phyloP scores from a whole-genome alignment of 35 echinoderm and acorn worm genomes.

The Ptychodera flava region DNA sequence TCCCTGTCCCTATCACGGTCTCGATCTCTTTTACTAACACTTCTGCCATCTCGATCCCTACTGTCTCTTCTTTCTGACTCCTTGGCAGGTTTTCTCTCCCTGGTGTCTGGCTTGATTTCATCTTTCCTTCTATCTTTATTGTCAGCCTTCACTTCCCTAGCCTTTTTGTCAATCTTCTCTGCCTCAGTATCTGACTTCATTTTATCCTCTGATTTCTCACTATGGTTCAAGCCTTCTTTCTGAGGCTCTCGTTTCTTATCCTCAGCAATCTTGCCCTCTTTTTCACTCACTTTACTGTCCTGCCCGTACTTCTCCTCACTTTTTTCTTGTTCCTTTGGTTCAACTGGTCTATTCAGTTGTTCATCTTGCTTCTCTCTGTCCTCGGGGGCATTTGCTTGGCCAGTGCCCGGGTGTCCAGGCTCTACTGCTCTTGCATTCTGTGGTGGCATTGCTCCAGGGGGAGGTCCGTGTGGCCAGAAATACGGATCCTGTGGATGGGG shows the following conservation, averaged over 20 bases:
- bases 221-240: slow-evolving; percentile 7
- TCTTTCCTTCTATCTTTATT: slow-evolving; percentile 24
- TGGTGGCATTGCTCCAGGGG: background rate
- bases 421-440: background rate
- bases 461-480: background rate
- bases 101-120: slow-evolving; percentile 13
- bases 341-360: background rate
- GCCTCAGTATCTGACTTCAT: background rate
- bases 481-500: background rate
- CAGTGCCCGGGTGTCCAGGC: background rate
- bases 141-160: slow-evolving; percentile 8
- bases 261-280: background rate
- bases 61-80: slow-evolving; percentile 7
- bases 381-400: background rate
- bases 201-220: slow-evolving; percentile 1
- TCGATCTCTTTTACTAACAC: background rate
- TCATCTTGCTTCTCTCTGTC: background rate
- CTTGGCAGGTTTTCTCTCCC: slow-evolving; percentile 8
- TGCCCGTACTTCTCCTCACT: background rate
- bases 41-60: background rate
- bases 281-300: slow-evolving; percentile 1
- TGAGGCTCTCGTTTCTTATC: background rate
- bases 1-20: background rate
- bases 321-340: slow-evolving; percentile 7
- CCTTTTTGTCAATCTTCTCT: slow-evolving; percentile 7